A percentile compares a stretch with the other conserved stretches of the same genome.
These are phyloP conservation scores for Xiphophorus hellerii DNA, from an alignment of 2,113 vertebrate genomes.

Conservation along the genomic window DNA sequence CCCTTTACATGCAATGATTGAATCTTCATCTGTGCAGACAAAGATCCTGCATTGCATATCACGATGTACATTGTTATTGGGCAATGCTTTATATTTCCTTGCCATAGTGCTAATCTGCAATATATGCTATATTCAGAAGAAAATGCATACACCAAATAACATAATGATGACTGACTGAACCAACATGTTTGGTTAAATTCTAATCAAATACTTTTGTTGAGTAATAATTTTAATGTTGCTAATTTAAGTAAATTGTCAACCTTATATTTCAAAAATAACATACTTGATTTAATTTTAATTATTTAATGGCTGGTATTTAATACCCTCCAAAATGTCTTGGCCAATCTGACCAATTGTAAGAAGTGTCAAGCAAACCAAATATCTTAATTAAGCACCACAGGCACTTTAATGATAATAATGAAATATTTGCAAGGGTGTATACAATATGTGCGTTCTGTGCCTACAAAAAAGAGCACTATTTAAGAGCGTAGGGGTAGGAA, in stretches of 20 bases:
- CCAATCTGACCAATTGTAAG: slow-evolving; percentile 4
- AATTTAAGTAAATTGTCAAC: not conserved
- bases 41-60: too few species aligned
- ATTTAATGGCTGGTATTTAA: not conserved
- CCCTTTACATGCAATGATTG: too few species aligned
- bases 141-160: too few species aligned
- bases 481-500: slow-evolving; percentile 51
- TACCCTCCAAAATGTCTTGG: not conserved
- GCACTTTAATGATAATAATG: slow-evolving; percentile 1
- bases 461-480: slow-evolving; percentile 54
- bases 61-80: too few species aligned
- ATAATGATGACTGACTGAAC: not conserved
- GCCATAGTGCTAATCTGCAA: too few species aligned
- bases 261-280: not conserved
- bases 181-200: not conserved
- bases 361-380: slow-evolving; percentile 7
- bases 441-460: slow-evolving; percentile 37
- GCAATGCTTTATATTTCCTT: too few species aligned
- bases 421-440: slow-evolving; percentile 1
- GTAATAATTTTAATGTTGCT: not conserved
- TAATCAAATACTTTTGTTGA: not conserved
- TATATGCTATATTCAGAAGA: too few species aligned
- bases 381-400: not conserved
- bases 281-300: not conserved
- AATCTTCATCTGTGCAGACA: too few species aligned